Evolutionary conservation across 2,113 vertebrate genomes (phyloP).

Genomic region (crab-eating macaque (Macaca fascicularis)): T2T-MFA8v1.1 NC_088389.1:86318001-86318500

Average conservation of each 20-base stretch:
- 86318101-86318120: slow-evolving; percentile 45
- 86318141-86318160: slow-evolving; percentile 18
- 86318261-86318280: background rate
- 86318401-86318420: background rate
- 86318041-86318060: slow-evolving; percentile 26
- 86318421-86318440: slow-evolving; percentile 11
- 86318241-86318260: slow-evolving; percentile 25
- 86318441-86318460: background rate
- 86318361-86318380: background rate
- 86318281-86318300: background rate
- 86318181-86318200: background rate
- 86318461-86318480: background rate
- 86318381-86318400: background rate
- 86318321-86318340: background rate
- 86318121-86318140: background rate
- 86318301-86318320: background rate
- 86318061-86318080: slow-evolving; percentile 32
- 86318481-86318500: background rate
- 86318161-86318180: background rate
- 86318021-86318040: slow-evolving; percentile 51
- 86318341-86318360: slow-evolving; percentile 5
- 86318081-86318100: background rate
- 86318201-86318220: background rate
- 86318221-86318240: background rate
- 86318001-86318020: slow-evolving; percentile 55